These are phyloP conservation scores for Nanorana parkeri DNA, from an alignment of 2,113 vertebrate species.

Conservation along the genomic window DNA sequence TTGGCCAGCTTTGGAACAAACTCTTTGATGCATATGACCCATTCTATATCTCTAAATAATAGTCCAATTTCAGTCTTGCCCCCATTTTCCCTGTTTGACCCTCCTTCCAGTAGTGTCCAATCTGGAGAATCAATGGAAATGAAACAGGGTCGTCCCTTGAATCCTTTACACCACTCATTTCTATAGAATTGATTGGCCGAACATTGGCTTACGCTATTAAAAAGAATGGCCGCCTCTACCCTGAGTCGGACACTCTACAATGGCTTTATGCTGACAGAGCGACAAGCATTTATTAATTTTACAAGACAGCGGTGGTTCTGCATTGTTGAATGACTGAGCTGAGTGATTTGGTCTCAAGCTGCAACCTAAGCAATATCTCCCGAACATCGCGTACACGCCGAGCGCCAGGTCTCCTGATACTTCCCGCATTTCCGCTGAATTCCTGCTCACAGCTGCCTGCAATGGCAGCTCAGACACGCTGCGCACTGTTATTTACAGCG, in stretches of 20 bases:
- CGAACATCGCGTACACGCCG: background rate
- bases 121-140: too few species aligned
- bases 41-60: too few species aligned
- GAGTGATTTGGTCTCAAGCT: conserved; percentile 42
- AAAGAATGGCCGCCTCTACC: too few species aligned
- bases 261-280: conserved; percentile 34
- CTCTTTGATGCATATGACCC: too few species aligned
- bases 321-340: conserved; percentile 30
- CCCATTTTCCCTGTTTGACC: too few species aligned
- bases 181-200: too few species aligned
- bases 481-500: background rate
- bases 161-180: too few species aligned
- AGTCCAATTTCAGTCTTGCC: too few species aligned
- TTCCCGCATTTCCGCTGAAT: background rate
- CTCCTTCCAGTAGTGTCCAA: too few species aligned
- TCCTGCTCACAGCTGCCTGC: background rate
- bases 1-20: too few species aligned
- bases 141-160: too few species aligned
- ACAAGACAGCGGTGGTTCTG: conserved; percentile 32
- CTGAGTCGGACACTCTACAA: background rate
- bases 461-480: background rate
- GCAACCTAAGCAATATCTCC: conserved; percentile 43
- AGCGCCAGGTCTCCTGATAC: background rate
- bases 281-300: conserved; percentile 36
- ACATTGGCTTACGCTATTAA: too few species aligned